Percentiles rank a stretch among this genome's conserved stretches.
These are phyloP conservation scores for Trissolcus japonicus DNA, from an alignment of 2,888 invertebrate species.

Conservation along the genomic window DNA sequence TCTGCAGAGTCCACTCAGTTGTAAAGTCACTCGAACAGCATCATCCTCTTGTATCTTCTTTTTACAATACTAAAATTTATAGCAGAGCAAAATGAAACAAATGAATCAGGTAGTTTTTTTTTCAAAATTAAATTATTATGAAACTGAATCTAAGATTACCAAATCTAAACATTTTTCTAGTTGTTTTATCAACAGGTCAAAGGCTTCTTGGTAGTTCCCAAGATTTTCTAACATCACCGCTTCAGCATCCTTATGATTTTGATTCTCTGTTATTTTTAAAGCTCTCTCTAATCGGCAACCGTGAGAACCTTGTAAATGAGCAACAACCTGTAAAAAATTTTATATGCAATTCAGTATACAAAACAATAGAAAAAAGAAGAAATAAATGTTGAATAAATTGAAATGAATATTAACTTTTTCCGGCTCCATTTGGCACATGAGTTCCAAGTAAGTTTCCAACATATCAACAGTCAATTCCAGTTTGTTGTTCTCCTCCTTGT, in stretches of 20 bases:
- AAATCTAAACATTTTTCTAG: slow-evolving; percentile 69
- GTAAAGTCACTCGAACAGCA: slow-evolving; percentile 64
- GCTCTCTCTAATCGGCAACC: slow-evolving; percentile 82
- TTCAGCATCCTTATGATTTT: slow-evolving; percentile 81
- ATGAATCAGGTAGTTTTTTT: background rate
- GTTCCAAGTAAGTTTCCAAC: slow-evolving; percentile 70
- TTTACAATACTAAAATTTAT: slow-evolving; percentile 45
- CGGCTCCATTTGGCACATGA: slow-evolving; percentile 74
- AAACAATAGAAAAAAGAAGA: background rate
- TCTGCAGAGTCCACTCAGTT: slow-evolving; percentile 70
- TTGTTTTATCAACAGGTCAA: slow-evolving; percentile 79
- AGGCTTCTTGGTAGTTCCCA: slow-evolving; percentile 85
- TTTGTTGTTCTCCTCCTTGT: slow-evolving; percentile 66
- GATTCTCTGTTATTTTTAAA: slow-evolving; percentile 80
- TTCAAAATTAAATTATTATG: background rate
- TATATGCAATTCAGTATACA: too few species aligned
- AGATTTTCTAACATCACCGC: slow-evolving; percentile 86
- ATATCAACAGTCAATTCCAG: slow-evolving; percentile 69
- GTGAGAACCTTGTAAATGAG: slow-evolving; percentile 69
- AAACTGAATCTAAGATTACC: too few species aligned
- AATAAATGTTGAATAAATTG: background rate
- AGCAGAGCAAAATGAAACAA: background rate
- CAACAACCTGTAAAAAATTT: slow-evolving; percentile 65
- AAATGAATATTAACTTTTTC: slow-evolving; percentile 62
- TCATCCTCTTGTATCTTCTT: slow-evolving; percentile 63